Conservation (phyloP, 1,140 invertebrate species). For the Tribolium castaneum region DNA sequence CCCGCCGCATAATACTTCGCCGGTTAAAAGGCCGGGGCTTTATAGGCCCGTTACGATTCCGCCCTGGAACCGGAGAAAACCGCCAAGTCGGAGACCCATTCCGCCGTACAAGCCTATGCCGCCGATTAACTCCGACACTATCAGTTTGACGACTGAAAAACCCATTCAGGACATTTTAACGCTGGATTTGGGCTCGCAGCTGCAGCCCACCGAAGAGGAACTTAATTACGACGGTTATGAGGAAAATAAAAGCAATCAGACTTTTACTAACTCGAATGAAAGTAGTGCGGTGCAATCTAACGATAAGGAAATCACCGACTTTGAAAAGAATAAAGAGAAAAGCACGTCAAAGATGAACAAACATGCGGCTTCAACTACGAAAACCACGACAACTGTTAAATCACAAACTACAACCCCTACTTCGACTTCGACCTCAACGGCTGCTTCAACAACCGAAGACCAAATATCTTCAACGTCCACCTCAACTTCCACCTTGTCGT, state of each 20-base stretch:
- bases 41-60: conserved; percentile 67
- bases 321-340: conserved; percentile 62
- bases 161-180: conserved; percentile 60
- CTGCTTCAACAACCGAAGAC: background rate
- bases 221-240: conserved; percentile 9
- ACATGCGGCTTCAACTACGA: conserved; percentile 44
- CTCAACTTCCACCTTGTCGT: background rate
- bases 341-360: conserved; percentile 56
- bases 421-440: background rate
- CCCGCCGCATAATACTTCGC: conserved; percentile 65
- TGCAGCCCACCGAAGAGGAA: conserved; percentile 48
- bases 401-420: background rate
- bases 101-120: conserved; percentile 69
- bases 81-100: conserved; percentile 61
- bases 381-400: background rate
- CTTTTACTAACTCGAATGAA: conserved; percentile 46
- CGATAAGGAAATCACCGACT: conserved; percentile 55
- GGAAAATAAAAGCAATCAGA: conserved; percentile 31
- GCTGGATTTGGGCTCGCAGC: conserved; percentile 58
- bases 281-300: conserved; percentile 22
- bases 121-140: conserved; percentile 55
- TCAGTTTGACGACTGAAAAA: conserved; percentile 59
- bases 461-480: background rate
- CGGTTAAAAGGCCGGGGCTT: conserved; percentile 68
- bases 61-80: conserved; percentile 71